These are phyloP conservation scores for Drosophila subquinaria DNA, from an alignment of 2,888 invertebrate genomes.

Conservation along the genomic window DNA sequence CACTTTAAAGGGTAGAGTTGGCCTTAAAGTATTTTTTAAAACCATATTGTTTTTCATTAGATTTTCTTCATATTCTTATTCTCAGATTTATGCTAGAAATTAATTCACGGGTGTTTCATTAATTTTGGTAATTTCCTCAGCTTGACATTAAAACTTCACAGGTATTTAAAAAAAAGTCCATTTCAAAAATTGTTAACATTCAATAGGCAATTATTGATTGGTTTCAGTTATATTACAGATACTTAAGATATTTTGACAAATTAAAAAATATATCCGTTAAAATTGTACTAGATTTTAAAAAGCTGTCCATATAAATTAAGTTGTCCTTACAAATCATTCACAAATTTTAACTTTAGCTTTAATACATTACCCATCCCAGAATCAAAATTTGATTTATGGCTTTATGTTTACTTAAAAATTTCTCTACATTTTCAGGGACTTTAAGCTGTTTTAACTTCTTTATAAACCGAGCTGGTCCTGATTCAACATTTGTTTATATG, in stretches of 20 bases:
- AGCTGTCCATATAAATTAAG: too few species aligned
- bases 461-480: background rate
- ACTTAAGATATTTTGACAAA: too few species aligned
- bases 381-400: background rate
- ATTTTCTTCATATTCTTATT: background rate
- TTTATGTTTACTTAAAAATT: constrained; percentile 1
- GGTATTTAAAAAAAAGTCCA: too few species aligned
- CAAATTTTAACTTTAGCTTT: too few species aligned
- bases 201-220: too few species aligned
- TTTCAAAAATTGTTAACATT: too few species aligned
- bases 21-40: background rate
- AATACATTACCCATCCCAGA: too few species aligned
- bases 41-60: background rate
- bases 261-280: too few species aligned
- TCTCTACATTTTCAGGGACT: background rate
- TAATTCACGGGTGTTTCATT: background rate
- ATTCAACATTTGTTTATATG: constrained; percentile 10
- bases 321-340: too few species aligned
- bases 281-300: too few species aligned
- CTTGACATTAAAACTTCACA: background rate
- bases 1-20: background rate
- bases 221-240: too few species aligned
- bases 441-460: constrained; percentile 5
- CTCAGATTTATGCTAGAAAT: background rate
- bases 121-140: background rate